These are phyloP conservation scores for Hippocampus guttulatus DNA, from an alignment of 2,113 vertebrate genomes.

Conservation along the genomic window DNA sequence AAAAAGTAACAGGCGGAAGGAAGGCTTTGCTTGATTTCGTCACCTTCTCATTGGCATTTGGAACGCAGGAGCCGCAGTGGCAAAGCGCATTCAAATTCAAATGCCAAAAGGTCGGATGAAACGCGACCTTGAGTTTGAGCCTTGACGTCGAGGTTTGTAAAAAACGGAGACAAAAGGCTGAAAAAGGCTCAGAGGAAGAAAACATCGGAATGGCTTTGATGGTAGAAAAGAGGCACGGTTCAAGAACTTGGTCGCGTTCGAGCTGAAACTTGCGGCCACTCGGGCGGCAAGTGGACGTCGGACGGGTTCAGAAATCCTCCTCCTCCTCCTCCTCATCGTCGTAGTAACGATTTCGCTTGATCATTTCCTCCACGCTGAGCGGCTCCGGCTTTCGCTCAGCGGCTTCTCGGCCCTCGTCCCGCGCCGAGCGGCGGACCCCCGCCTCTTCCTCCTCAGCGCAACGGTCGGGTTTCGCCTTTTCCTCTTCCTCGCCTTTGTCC, in stretches of 20 bases:
- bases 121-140: not conserved
- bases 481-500: constrained; percentile 30
- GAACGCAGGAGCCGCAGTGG: too few species aligned
- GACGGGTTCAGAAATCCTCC: constrained; percentile 22
- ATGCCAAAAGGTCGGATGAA: not conserved
- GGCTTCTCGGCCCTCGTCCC: constrained; percentile 77
- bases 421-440: constrained; percentile 71
- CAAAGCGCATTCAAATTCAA: not conserved
- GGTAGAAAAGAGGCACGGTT: constrained; percentile 40
- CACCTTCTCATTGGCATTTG: not conserved
- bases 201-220: constrained; percentile 17
- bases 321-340: constrained; percentile 68
- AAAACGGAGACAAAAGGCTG: not conserved
- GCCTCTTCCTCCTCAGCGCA: constrained; percentile 58
- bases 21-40: not conserved
- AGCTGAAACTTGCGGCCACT: constrained; percentile 4
- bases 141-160: constrained; percentile 25
- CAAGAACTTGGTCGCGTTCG: constrained; percentile 17
- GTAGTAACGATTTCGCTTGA: constrained; percentile 91
- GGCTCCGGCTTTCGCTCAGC: constrained; percentile 27
- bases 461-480: constrained; percentile 39
- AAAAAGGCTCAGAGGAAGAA: constrained; percentile 4
- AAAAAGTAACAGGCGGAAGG: not conserved
- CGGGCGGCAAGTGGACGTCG: not conserved
- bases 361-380: constrained; percentile 87